phyloP scores from a whole-genome alignment of 2,113 vertebrate genomes.

The Hippocampus mohnikei region DNA sequence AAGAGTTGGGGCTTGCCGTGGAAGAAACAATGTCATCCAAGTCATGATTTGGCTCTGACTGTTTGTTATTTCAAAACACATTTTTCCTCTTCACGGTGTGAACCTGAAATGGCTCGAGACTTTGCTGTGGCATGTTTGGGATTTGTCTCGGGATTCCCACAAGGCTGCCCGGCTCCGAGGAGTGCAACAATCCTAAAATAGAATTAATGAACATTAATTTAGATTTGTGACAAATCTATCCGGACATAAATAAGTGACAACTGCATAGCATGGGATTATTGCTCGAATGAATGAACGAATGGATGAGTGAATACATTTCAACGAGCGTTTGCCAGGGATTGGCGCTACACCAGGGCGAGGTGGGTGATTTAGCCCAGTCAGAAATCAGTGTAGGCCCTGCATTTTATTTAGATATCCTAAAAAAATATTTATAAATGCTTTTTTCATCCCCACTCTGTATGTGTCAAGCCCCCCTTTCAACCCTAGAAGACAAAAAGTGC shows the following conservation, averaged over 20 bases:
- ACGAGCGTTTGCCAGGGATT: too few relatives aligned
- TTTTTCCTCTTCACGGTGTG: conserved; percentile 77
- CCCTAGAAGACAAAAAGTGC: too few relatives aligned
- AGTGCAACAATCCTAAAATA: conserved; percentile 26
- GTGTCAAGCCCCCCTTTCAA: too few relatives aligned
- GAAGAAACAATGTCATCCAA: conserved; percentile 75
- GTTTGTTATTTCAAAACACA: conserved; percentile 81
- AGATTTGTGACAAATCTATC: neutral
- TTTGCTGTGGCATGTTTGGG: conserved; percentile 80
- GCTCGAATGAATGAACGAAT: too few relatives aligned
- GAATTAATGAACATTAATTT: conserved; percentile 9
- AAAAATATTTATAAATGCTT: too few relatives aligned
- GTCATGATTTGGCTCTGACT: conserved; percentile 69
- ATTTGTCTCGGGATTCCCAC: conserved; percentile 40
- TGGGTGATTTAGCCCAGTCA: too few relatives aligned
- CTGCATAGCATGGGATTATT: neutral
- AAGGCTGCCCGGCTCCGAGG: conserved; percentile 21
- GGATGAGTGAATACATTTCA: too few relatives aligned
- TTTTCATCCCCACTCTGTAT: too few relatives aligned
- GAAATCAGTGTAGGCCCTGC: too few relatives aligned
- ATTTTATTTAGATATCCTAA: too few relatives aligned
- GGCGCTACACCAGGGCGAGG: too few relatives aligned
- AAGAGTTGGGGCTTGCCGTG: conserved; percentile 86
- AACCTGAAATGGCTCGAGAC: conserved; percentile 75
- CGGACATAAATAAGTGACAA: neutral